These are phyloP conservation scores for Phortica magna DNA, from an alignment of 2,888 invertebrate genomes.

Conservation along the genomic window DNA sequence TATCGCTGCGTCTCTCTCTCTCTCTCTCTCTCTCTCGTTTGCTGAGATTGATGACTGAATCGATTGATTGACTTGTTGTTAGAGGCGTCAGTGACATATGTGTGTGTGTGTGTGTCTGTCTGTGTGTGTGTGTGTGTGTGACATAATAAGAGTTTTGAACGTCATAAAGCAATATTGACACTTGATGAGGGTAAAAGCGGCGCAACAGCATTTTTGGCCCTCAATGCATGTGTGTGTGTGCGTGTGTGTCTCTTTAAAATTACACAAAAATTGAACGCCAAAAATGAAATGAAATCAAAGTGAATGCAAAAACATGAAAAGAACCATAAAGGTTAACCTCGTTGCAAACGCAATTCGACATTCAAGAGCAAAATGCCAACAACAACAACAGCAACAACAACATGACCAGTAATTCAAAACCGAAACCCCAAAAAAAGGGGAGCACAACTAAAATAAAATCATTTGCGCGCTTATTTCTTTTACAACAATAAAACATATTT, in stretches of 20 bases:
- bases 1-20: not conserved
- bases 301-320: not conserved
- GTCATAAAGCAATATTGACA: not conserved
- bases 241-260: not conserved
- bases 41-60: not conserved
- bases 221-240: not conserved
- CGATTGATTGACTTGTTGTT: not conserved
- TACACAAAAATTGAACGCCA: not conserved
- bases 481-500: constrained; percentile 30
- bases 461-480: not conserved
- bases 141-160: no score
- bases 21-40: not conserved
- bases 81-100: not conserved
- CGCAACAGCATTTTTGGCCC: not conserved
- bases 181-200: constrained; percentile 5
- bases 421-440: not conserved
- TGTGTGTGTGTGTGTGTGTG: no score
- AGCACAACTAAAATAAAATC: not conserved
- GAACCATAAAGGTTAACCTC: constrained; percentile 4
- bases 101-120: no score
- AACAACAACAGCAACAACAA: not conserved
- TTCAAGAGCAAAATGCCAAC: not conserved
- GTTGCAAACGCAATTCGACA: not conserved
- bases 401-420: not conserved
- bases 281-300: not conserved